Evolutionary conservation across 2,797 vertebrate species (phyloP), one percentile per base, ranked within the genome.

Genomic region (Phrynocephalus vlangalii): DNA sequence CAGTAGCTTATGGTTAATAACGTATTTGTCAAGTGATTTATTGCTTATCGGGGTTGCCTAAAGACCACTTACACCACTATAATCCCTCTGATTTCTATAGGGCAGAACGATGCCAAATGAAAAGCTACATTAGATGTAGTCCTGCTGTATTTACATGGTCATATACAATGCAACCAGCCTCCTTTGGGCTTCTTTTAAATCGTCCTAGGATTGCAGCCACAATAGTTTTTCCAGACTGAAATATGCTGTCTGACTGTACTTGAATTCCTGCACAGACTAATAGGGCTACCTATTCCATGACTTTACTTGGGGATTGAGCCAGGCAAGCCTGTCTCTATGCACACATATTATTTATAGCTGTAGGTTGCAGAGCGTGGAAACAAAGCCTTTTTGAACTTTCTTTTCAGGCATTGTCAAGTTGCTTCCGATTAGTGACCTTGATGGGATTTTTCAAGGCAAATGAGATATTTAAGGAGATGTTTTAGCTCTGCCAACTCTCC

Each of bases 21-120:
- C 83, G 16, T 76, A 82, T 85, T 88, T 85, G 83, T 85, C 48
- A 88, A 75, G 79, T 81, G 60, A 82, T 85, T 88, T 88, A 82
- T 85, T 82, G 30, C 30, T 85, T 75, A 76, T 75, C 30, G 22
- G 67, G 26, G 48, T 70, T 88, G 75, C 67, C 72, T 44, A 38
- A 79, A 83, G 75, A 88, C 33, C 33, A 83, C 30, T 87, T 70
- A 72, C 52, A 48, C 71, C 20, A 4, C 73, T 30, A 18, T 75
- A 83, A 78, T 79, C 50, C 33, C 50, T 60, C 15, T 72, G 38
- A 84, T 84, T 80, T 72, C 22, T 50, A 75, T 73, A 78, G 52
- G 56, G 22, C 56, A 73, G 38, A 22, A 33, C 5, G 33, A 60
- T 44, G 30, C 44, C 30, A 63, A 78, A 38, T 68, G 73, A 56